Percentiles rank a stretch among this genome's conserved stretches.
phyloP scores from a whole-genome alignment of 2,888 invertebrate genomes.

The Drosophila buzzatii region DNA sequence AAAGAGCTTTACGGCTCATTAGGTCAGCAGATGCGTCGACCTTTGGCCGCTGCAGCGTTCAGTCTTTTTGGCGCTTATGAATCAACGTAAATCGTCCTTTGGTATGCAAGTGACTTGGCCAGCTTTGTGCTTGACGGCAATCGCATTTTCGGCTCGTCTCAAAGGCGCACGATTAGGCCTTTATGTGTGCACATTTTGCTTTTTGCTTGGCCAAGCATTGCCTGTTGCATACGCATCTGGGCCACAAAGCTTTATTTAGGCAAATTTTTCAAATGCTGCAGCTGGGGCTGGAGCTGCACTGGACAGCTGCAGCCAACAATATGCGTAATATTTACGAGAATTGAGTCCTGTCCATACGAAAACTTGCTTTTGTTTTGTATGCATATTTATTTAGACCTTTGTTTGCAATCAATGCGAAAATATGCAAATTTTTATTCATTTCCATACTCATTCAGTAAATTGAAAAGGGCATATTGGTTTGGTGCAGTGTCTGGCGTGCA shows the following conservation, averaged over 20 bases:
- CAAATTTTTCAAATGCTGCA: slow-evolving; percentile 8
- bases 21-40: neutral
- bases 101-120: neutral
- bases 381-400: slow-evolving; percentile 3
- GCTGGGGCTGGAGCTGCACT: neutral
- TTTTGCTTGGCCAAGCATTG: slow-evolving; percentile 30
- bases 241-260: slow-evolving; percentile 30
- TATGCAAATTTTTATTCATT: slow-evolving; percentile 4
- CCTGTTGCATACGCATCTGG: slow-evolving; percentile 22
- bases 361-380: neutral
- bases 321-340: slow-evolving; percentile 24
- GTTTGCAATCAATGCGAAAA: slow-evolving; percentile 8
- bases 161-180: neutral
- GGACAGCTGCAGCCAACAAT: neutral
- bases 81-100: neutral
- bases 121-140: slow-evolving; percentile 4
- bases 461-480: neutral
- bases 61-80: neutral
- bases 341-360: neutral
- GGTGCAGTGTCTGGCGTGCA: neutral
- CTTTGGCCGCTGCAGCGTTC: neutral
- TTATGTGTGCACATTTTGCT: slow-evolving; percentile 18
- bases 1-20: neutral
- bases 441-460: neutral
- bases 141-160: neutral